Conservation (phyloP, 2,888 invertebrate species). For the Temnothorax ravouxi region DNA sequence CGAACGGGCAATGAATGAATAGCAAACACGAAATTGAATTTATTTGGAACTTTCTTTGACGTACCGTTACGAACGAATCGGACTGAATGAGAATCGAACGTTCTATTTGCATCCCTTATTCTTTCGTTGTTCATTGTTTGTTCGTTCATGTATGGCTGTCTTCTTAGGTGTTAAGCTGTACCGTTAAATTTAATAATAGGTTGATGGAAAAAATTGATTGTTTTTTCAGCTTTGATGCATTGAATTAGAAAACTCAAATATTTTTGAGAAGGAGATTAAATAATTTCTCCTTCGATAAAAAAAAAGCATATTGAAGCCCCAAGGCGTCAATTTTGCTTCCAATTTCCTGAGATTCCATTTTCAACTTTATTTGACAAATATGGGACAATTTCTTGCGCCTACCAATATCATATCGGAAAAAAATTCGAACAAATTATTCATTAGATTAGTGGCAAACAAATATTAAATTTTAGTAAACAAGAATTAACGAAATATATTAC, state of each 20-base stretch:
- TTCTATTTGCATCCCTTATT: background rate
- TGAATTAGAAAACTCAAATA: conserved; percentile 4
- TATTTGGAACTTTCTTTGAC: conserved; percentile 17
- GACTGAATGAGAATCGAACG: background rate
- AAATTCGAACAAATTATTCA: background rate
- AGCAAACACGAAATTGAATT: conserved; percentile 20
- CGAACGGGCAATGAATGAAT: background rate
- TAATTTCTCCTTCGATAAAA: background rate
- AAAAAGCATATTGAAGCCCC: background rate
- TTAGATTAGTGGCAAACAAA: conserved; percentile 3
- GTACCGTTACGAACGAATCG: background rate
- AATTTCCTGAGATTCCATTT: background rate
- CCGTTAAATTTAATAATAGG: background rate
- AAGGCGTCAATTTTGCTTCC: background rate
- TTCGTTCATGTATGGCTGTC: background rate
- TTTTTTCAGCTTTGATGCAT: background rate
- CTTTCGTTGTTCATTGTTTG: conserved; percentile 8
- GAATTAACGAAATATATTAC: background rate
- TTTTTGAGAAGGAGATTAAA: background rate
- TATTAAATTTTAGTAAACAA: background rate
- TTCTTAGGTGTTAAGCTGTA: conserved; percentile 3
- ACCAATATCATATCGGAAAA: background rate
- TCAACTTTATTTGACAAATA: background rate
- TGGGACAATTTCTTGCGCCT: background rate
- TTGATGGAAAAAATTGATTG: background rate